A percentile compares a stretch with the other conserved stretches of the same genome.
Conservation (phyloP, 2,113 vertebrate species). For the Callipepla squamata region DNA sequence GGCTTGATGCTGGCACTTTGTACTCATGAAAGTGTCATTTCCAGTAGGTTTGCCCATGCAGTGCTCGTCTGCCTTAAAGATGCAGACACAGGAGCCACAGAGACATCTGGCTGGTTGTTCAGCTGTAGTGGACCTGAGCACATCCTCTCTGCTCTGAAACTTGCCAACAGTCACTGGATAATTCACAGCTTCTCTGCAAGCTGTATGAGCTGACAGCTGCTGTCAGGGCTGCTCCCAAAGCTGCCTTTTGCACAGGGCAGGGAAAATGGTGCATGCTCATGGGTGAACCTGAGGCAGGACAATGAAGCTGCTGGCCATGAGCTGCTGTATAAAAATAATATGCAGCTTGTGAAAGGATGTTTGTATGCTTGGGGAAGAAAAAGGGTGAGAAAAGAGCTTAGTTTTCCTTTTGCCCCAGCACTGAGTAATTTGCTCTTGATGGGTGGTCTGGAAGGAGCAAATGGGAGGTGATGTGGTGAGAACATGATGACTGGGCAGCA, state of each 20-base stretch:
- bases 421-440: neutral
- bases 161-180: accelerated
- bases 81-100: neutral
- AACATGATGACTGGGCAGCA: neutral
- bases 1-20: neutral
- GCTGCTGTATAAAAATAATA: neutral
- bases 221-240: neutral
- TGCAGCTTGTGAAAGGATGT: neutral
- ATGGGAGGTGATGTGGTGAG: neutral
- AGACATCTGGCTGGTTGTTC: neutral
- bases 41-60: neutral
- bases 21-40: neutral
- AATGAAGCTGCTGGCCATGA: accelerated
- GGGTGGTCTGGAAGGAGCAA: neutral
- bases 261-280: accelerated
- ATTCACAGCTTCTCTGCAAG: neutral
- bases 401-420: neutral
- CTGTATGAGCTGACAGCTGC: neutral
- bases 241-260: neutral
- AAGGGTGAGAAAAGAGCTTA: neutral
- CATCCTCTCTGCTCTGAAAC: neutral
- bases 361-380: neutral
- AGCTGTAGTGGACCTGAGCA: neutral
- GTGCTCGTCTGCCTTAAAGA: neutral
- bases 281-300: neutral